These are phyloP conservation scores for Craseonycteris thonglongyai DNA, from an alignment of 2,113 vertebrate species.

Conservation along the genomic window DNA sequence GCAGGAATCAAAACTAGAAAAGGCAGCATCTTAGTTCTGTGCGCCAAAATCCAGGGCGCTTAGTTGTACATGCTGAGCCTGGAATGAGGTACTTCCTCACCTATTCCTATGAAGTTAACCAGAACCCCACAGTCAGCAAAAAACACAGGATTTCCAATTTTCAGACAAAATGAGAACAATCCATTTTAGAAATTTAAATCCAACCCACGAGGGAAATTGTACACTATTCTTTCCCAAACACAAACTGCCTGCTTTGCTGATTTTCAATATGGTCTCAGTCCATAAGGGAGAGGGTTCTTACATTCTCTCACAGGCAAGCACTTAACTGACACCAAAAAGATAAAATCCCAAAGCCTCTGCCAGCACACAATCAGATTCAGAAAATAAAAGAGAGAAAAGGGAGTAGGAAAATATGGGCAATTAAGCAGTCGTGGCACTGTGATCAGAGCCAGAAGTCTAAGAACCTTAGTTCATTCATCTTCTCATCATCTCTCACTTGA, in stretches of 20 bases:
- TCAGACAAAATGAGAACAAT: not conserved
- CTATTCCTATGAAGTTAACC: not conserved
- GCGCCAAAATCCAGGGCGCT: not conserved
- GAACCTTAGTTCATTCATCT: not conserved
- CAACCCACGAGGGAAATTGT: not conserved
- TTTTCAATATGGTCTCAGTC: not conserved
- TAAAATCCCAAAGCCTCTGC: not conserved
- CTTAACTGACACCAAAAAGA: not conserved
- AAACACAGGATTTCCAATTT: not conserved
- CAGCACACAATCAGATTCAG: slow-evolving; percentile 22
- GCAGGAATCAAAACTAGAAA: not conserved
- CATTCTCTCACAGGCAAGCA: not conserved
- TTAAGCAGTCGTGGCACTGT: not conserved
- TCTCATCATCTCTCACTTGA: not conserved
- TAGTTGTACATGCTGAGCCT: not conserved
- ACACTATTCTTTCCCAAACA: not conserved
- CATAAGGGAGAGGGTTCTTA: not conserved
- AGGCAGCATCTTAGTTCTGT: not conserved
- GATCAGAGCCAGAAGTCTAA: not conserved
- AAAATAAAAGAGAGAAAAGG: not conserved
- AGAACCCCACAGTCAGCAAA: not conserved
- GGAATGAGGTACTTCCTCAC: not conserved
- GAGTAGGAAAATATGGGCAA: not conserved
- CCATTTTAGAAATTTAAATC: not conserved
- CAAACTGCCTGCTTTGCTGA: not conserved